Percentiles rank a stretch among this genome's conserved stretches.
phyloP scores from a whole-genome alignment of 2,797 vertebrate species.

The Macropus fuliginosus region DNA sequence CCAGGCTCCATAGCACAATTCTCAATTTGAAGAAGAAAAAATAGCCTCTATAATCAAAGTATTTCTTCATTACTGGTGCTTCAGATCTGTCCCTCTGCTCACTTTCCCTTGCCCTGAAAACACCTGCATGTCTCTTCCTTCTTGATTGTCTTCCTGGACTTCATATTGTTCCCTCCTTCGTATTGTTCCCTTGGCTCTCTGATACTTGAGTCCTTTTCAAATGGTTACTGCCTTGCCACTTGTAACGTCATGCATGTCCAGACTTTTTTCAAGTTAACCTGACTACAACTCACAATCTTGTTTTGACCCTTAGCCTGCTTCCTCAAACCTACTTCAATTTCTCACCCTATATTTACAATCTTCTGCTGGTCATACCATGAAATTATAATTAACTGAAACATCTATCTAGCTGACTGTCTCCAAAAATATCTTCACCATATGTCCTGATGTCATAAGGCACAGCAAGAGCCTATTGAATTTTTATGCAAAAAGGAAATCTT shows the following conservation, averaged over 20 bases:
- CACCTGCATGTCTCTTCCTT: neutral
- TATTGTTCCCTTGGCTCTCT: no score
- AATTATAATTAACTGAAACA: neutral
- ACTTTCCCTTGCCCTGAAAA: neutral
- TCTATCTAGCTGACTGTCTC: neutral
- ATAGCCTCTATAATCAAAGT: neutral
- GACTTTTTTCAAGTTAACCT: neutral
- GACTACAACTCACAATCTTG: neutral
- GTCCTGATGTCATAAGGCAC: neutral
- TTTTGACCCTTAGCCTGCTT: neutral
- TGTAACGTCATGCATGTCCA: neutral
- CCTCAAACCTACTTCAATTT: neutral
- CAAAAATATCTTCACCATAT: fast-evolving
- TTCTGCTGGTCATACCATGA: fast-evolving
- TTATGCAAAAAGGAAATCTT: neutral
- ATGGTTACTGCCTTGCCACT: neutral
- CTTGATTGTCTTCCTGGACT: neutral
- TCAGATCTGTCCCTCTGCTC: neutral
- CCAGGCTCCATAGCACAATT: neutral
- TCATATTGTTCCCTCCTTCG: neutral
- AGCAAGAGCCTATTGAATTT: neutral
- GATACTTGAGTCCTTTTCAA: neutral
- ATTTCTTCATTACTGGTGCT: neutral
- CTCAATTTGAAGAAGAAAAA: neutral
- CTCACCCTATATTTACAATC: neutral